Evolutionary conservation across 2,113 vertebrate genomes (phyloP), one percentile per base, ranked within the genome.

Genomic region (Malurus cyaneus): DNA sequence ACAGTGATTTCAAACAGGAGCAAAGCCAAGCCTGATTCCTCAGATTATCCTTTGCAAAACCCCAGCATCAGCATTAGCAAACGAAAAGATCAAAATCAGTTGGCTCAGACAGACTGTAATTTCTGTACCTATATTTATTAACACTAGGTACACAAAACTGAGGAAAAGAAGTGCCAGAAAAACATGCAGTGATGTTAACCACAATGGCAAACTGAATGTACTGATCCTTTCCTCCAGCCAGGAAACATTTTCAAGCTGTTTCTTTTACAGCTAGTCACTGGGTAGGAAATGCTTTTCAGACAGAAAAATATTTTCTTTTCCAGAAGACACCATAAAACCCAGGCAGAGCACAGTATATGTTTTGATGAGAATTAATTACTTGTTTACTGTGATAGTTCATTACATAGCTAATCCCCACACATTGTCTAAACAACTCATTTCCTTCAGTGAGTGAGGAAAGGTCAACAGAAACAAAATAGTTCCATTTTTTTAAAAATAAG

Each of bases 281-380:
- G 36, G 49, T 88, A 94, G 82, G 76, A 97, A 95, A 94, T 84
- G 71, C 71, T 94, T 93, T 92, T 89, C 65, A 81, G 56, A 81
- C 76, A 94, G 82, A 88, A 86, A 89, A 94, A 81, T 82, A 95
- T 76, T 92, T 95, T 84, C 62, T 88, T 95, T 94, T 90, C 82
- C 94, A 96, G 79, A 86, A 88, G 36, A 93, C 49, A 70, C 69
- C 69, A 62, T 76, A 78, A 96, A 96, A 92, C 69, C 60, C 41
- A 44, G 1, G 6, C 62, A 59, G 42, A 91, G 49, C 31, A 86
- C 52, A 86, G 64, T 23, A 46, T 62, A 69, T 44, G 17, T 70
- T 86, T 54, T 70, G 36, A 93, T 39, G 64, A 81, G 60, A 90
- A 95, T 78, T 83, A 93, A 86, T 88, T 71, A 94, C 76, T 90